phyloP scores from a whole-genome alignment of 2,113 vertebrate species.

The Tamias sibiricus region DNA sequence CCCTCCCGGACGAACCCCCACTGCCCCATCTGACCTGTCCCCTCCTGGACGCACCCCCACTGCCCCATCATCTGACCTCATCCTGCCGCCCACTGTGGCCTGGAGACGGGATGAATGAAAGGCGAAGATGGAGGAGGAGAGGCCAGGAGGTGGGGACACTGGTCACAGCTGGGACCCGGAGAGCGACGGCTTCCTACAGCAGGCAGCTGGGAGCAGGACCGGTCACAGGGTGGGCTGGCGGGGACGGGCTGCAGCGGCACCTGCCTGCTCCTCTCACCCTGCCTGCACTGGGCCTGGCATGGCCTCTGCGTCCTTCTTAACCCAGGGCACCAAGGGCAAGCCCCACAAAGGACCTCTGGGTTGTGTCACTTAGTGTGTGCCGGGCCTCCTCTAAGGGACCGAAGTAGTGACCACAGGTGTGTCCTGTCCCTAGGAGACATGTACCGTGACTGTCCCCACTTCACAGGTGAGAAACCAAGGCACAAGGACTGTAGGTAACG shows the following conservation, averaged over 20 bases:
- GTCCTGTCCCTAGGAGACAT: accelerated
- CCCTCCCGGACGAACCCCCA: no score
- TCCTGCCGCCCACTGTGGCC: not conserved
- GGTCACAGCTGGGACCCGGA: not conserved
- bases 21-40: no score
- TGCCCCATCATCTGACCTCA: not conserved
- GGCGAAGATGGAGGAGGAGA: not conserved
- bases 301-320: not conserved
- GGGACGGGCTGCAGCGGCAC: no score
- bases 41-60: not conserved
- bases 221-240: not conserved
- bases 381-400: accelerated
- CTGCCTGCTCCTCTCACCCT: accelerated
- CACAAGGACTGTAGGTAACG: no score
- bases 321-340: not conserved
- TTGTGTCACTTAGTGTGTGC: accelerated
- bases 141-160: accelerated
- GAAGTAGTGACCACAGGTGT: accelerated
- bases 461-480: not conserved
- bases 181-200: accelerated
- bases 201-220: no score
- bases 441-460: accelerated
- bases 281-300: accelerated
- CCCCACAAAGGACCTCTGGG: accelerated
- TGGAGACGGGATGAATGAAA: not conserved